A percentile compares a stretch with the other conserved stretches of the same genome.
phyloP scores from a whole-genome alignment of 2,888 invertebrate genomes.

The Teleiodes luculella region DNA sequence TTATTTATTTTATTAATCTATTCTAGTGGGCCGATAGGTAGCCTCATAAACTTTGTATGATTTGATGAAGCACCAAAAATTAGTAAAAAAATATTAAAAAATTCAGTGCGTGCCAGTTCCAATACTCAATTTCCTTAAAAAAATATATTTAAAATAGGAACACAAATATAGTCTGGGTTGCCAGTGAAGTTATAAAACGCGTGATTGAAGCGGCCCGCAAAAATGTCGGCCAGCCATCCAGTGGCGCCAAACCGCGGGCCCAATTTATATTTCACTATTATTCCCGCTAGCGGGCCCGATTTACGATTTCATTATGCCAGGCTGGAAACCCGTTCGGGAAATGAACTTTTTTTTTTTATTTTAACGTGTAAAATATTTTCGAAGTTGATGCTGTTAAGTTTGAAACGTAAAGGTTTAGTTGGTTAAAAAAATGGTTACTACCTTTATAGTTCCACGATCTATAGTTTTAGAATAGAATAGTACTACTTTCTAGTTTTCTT shows the following conservation, averaged over 20 bases:
- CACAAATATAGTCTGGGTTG: slow-evolving; percentile 6
- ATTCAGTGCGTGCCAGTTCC: no score
- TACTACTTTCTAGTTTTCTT: no score
- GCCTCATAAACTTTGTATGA: no score
- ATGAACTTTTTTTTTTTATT: slow-evolving; percentile 12
- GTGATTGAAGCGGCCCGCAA: slow-evolving; percentile 66
- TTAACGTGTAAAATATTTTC: not conserved
- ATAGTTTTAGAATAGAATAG: no score
- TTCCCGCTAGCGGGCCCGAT: slow-evolving; percentile 45
- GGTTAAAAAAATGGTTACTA: no score
- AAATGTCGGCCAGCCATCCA: slow-evolving; percentile 61
- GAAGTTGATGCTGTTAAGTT: not conserved
- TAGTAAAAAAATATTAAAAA: no score
- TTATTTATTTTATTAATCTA: no score
- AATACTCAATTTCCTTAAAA: not conserved
- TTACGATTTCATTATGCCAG: slow-evolving; percentile 64
- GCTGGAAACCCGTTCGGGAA: slow-evolving; percentile 15
- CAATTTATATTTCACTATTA: slow-evolving; percentile 63
- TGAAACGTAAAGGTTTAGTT: not conserved
- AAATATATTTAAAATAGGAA: not conserved
- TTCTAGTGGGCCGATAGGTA: no score
- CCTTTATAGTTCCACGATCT: no score
- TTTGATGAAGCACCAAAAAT: no score
- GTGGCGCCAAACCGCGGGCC: slow-evolving; percentile 60
- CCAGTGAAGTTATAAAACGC: slow-evolving; percentile 36